Evolutionary conservation across 2,888 invertebrate genomes (phyloP), one percentile per base, ranked within the genome.

Genomic region (Clunio marinus): DNA sequence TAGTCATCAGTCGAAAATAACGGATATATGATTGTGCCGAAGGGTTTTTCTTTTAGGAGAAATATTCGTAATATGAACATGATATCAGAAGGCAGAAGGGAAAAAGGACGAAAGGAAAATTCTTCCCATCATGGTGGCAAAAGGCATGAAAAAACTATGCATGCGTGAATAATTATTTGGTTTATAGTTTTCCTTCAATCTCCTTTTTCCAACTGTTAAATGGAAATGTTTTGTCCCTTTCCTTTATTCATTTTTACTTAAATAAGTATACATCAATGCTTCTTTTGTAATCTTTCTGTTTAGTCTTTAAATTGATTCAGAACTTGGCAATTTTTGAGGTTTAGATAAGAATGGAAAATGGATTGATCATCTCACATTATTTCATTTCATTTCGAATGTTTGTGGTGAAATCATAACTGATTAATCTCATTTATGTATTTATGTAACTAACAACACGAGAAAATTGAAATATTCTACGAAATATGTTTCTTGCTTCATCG

Each of bases 81-180:
- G 8, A 13, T 45, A 3, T 32, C 32, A 7, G 4, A 32, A 7
- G 8, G 32, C 32, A 41, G 41, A 15, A 41, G n/a, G 41, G 22
- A 22, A 24, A 17, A 51, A 51, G 51, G 1, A 51, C 1, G 20
- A 22, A 20, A 24, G 10, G 51, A 51, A 51, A 51, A 51, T 20
- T 51, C 17, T n/a, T 51, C 20, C 4, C 22, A 28, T 58, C 58
- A 28, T 58, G 28, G 17, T 17, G 32, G 32, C 32, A 13, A 41
- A 15, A 4, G 32, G 32, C 1, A 57, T n/a, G 13, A 32, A 10
- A 46, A 63, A 46, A 46, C 46, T 65, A 45, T 45, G 63, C 63
- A 65, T 45, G 63, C 63, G 63, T 65, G 27, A 65, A 65, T 65
- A 65, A 65, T 46, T 65, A 46, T 65, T 65, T 65, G 46, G 63